phyloP scores from a whole-genome alignment of 2,888 invertebrate genomes.

The Drosophila kokeensis region DNA sequence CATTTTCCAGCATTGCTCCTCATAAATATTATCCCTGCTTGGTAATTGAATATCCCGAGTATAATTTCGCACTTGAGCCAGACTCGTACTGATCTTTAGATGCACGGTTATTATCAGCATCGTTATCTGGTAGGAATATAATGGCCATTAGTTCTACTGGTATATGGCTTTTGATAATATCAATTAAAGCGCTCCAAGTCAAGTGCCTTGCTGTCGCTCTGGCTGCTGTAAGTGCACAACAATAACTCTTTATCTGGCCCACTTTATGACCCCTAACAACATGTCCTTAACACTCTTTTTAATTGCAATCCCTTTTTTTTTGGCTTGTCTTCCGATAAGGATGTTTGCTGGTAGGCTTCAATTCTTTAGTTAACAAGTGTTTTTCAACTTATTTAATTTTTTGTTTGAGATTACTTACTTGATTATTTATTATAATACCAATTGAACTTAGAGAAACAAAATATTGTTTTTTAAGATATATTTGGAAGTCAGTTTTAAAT shows the following conservation, averaged over 20 bases:
- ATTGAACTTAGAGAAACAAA: background rate
- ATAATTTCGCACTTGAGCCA: conserved; percentile 49
- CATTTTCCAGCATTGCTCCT: conserved; percentile 52
- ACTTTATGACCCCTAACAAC: conserved; percentile 48
- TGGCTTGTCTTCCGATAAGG: conserved; percentile 11
- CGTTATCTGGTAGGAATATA: conserved; percentile 78
- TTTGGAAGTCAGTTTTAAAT: background rate
- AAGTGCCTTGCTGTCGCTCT: conserved; percentile 57
- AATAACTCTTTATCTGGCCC: conserved; percentile 55
- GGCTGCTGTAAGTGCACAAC: conserved; percentile 29
- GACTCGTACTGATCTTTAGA: conserved; percentile 19
- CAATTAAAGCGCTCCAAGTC: conserved; percentile 53
- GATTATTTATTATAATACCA: background rate
- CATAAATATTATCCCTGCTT: conserved; percentile 42
- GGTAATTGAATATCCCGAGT: conserved; percentile 51
- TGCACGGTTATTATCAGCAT: conserved; percentile 72
- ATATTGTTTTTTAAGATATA: background rate
- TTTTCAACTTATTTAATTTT: background rate
- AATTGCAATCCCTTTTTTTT: conserved; percentile 20
- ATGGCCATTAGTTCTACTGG: conserved; percentile 69
- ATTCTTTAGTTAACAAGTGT: background rate
- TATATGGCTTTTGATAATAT: conserved; percentile 63
- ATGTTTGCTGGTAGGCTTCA: background rate
- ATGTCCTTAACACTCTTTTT: conserved; percentile 73
- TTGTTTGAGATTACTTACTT: background rate